Evolutionary conservation across 1,140 invertebrate genomes (phyloP).

Genomic region (Drosophila leontia): DNA sequence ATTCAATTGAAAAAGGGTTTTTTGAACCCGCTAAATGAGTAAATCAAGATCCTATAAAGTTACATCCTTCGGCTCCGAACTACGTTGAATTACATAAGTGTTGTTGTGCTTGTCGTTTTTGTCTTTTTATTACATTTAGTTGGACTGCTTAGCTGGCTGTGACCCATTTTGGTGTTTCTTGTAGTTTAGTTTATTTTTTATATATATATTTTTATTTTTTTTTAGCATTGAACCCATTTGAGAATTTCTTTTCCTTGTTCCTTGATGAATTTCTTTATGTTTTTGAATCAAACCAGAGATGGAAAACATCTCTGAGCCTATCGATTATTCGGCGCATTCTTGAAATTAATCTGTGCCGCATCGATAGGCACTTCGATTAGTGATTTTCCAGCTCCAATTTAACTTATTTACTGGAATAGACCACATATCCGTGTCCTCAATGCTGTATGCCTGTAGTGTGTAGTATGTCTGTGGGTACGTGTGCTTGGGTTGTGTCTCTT

Average conservation of each 20-base stretch:
- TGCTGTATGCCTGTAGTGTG: neutral
- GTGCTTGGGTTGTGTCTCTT: conserved; percentile 21
- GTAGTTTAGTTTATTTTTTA: conserved; percentile 8
- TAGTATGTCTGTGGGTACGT: conserved; percentile 13
- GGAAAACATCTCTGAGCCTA: neutral
- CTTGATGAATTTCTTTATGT: conserved; percentile 49
- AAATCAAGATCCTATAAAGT: conserved; percentile 47
- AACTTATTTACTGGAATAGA: conserved; percentile 3
- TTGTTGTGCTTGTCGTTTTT: conserved; percentile 67
- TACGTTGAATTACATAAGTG: conserved; percentile 48
- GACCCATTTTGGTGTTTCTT: conserved; percentile 50
- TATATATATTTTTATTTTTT: neutral
- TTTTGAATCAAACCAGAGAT: conserved; percentile 21
- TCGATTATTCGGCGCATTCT: neutral
- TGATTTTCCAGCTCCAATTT: neutral
- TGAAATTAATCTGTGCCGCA: no score
- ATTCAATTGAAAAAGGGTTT: conserved; percentile 52
- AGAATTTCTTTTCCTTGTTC: conserved; percentile 58
- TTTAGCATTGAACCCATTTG: conserved; percentile 49
- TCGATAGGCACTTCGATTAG: neutral
- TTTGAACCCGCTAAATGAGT: conserved; percentile 30
- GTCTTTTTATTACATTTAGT: conserved; percentile 66
- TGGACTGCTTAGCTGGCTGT: conserved; percentile 79
- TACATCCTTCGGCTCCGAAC: conserved; percentile 21
- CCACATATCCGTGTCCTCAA: conserved; percentile 4